Conservation (phyloP, 2,113 vertebrate genomes). For the Calcarius ornatus region DNA sequence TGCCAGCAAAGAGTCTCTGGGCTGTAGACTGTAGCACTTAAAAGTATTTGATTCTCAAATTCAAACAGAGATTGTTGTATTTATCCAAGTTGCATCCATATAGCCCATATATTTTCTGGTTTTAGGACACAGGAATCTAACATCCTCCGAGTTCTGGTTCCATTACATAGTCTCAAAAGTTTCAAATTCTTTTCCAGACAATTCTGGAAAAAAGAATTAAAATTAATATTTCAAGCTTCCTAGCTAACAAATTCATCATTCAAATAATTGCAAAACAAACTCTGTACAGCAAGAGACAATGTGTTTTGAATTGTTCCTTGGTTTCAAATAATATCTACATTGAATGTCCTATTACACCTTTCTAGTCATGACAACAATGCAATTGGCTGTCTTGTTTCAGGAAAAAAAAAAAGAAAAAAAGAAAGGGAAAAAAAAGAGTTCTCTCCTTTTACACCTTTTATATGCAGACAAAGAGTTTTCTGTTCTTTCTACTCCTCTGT, state of each 20-base stretch:
- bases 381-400: not conserved
- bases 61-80: not conserved
- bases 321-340: not conserved
- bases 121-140: not conserved
- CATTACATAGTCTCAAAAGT: not conserved
- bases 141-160: not conserved
- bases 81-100: not conserved
- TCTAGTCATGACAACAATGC: not conserved
- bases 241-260: not conserved
- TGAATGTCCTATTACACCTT: not conserved
- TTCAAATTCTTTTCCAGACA: not conserved
- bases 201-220: not conserved
- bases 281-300: not conserved
- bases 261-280: not conserved
- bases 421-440: not conserved
- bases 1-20: not conserved
- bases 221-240: not conserved
- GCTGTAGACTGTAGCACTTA: not conserved
- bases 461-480: not conserved
- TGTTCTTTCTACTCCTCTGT: not conserved
- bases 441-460: not conserved
- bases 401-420: accelerated
- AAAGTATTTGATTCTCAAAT: not conserved
- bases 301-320: not conserved
- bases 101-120: accelerated